These are phyloP conservation scores for Phyllotreta cruciferae DNA, from an alignment of 2,888 invertebrate genomes.

Conservation along the genomic window DNA sequence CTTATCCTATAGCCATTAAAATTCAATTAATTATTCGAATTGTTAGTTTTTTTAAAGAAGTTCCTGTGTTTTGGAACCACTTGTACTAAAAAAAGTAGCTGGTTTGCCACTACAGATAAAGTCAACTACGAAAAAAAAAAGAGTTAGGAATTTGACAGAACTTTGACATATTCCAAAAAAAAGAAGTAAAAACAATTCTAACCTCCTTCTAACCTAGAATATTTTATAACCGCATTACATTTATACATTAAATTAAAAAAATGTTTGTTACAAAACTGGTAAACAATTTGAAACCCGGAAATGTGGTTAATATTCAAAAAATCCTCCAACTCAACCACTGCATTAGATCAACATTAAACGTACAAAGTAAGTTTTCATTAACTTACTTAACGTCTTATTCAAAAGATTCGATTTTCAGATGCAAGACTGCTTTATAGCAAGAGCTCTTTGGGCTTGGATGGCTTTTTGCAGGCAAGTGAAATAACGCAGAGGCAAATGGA, in stretches of 20 bases:
- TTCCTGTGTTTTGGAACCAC: too few relatives aligned
- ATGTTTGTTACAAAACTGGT: constrained; percentile 33
- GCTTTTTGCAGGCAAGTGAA: constrained; percentile 65
- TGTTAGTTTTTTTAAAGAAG: too few relatives aligned
- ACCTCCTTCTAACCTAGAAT: too few relatives aligned
- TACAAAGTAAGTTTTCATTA: constrained; percentile 36
- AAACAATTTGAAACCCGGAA: constrained; percentile 22
- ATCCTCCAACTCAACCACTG: constrained; percentile 26
- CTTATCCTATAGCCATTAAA: too few relatives aligned
- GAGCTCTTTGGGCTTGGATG: constrained; percentile 68
- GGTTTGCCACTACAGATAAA: too few relatives aligned
- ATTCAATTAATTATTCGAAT: too few relatives aligned
- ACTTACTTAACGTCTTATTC: constrained; percentile 23
- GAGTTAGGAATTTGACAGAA: too few relatives aligned
- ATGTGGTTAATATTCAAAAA: constrained; percentile 22
- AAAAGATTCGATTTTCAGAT: constrained; percentile 38
- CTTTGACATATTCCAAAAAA: too few relatives aligned
- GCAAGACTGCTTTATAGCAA: constrained; percentile 64
- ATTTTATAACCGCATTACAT: background rate
- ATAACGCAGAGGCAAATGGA: constrained; percentile 67
- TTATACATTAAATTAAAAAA: background rate
- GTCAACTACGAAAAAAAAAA: too few relatives aligned
- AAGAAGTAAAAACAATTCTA: too few relatives aligned
- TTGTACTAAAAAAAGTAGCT: too few relatives aligned
- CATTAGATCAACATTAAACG: constrained; percentile 13